Evolutionary conservation across 2,113 vertebrate genomes (phyloP).

Genomic region (Microtus oregoni): DNA sequence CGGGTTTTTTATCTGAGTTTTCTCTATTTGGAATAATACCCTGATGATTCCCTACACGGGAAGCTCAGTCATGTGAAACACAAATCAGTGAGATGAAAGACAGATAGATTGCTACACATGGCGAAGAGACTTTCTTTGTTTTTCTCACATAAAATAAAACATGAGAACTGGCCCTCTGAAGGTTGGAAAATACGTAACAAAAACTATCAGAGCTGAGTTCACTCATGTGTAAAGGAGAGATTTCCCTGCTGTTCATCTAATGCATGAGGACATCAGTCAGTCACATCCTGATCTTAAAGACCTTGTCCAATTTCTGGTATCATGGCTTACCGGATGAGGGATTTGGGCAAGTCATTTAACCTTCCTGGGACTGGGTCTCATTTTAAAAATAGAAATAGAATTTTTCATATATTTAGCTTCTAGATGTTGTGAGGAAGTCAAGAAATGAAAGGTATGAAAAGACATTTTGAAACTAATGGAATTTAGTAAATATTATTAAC

Average conservation of each 20-base stretch:
- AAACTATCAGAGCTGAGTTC: conserved; percentile 44
- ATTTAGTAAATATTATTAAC: neutral
- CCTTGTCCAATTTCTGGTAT: conserved; percentile 21
- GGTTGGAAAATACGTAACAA: conserved; percentile 23
- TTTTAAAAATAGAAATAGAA: conserved; percentile 41
- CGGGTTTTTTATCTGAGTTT: conserved; percentile 60
- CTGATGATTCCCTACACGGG: conserved; percentile 68
- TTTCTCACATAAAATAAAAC: conserved; percentile 46
- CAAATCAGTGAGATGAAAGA: conserved; percentile 75
- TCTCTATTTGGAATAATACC: conserved; percentile 64
- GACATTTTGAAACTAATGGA: conserved; percentile 15
- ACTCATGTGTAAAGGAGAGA: conserved; percentile 54
- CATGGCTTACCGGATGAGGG: conserved; percentile 8
- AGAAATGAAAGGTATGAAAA: conserved; percentile 30
- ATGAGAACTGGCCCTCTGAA: conserved; percentile 66
- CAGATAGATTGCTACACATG: conserved; percentile 55
- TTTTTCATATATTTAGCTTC: neutral
- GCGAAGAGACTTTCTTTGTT: neutral
- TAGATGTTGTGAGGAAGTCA: conserved; percentile 11
- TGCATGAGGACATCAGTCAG: conserved; percentile 10
- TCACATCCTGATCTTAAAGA: conserved; percentile 29
- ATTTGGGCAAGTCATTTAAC: conserved; percentile 46
- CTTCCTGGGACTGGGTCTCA: conserved; percentile 25
- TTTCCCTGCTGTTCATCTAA: conserved; percentile 12
- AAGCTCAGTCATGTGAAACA: conserved; percentile 76